Percentiles rank a stretch among this genome's conserved stretches.
Conservation (phyloP, 2,888 invertebrate genomes). For the Cremastinae sp. region DNA sequence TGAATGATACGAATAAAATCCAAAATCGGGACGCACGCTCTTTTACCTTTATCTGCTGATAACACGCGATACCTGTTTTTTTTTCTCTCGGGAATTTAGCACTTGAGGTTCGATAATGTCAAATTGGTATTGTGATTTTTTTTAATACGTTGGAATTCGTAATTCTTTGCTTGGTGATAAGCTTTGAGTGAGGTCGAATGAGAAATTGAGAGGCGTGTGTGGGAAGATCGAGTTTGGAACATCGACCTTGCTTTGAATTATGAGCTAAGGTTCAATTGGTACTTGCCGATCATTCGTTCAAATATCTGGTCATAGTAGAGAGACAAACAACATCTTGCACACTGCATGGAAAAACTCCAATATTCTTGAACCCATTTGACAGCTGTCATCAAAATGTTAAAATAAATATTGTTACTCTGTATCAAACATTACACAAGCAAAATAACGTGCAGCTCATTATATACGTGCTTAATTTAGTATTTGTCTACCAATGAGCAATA, state of each 20-base stretch:
- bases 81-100: no score
- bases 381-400: background rate
- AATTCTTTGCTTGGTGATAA: background rate
- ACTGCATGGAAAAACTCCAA: background rate
- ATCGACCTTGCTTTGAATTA: conserved; percentile 46
- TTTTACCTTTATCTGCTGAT: no score
- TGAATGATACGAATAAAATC: no score
- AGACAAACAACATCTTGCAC: no score
- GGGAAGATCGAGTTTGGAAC: conserved; percentile 44
- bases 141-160: background rate
- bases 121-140: background rate
- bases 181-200: conserved; percentile 21
- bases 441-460: background rate
- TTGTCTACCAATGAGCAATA: conserved; percentile 29
- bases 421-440: background rate
- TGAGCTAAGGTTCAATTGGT: conserved; percentile 56
- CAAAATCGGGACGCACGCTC: no score
- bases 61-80: no score
- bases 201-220: conserved; percentile 52
- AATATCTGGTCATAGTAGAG: conserved; percentile 45
- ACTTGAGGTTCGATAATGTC: no score
- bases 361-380: background rate
- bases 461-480: conserved; percentile 18
- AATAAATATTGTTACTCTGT: background rate
- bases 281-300: conserved; percentile 61